Percentiles rank a stretch among this genome's conserved stretches.
Conservation (phyloP, 2,797 vertebrate species). For the Acanthurus lineatus region DNA sequence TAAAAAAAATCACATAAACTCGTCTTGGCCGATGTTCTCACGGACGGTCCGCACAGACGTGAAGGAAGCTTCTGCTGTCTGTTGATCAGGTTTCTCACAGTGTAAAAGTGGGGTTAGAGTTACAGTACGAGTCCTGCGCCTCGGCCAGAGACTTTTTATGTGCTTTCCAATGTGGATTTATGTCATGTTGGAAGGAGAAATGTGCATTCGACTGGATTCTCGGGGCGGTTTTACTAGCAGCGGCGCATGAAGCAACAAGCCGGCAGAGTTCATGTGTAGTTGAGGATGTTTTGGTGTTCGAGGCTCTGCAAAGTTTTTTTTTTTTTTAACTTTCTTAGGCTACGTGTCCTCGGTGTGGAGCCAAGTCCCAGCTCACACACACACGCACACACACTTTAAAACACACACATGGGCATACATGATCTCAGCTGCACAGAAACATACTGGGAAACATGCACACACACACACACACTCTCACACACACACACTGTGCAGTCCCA, state of each 20-base stretch:
- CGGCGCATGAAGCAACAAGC: slow-evolving; percentile 25
- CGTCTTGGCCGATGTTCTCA: background rate
- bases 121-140: slow-evolving; percentile 8
- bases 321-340: slow-evolving; percentile 63
- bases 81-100: slow-evolving; percentile 24
- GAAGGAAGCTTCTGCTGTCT: slow-evolving; percentile 7
- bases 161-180: slow-evolving; percentile 54
- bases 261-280: slow-evolving; percentile 48
- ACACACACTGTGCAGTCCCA: slow-evolving; percentile 70
- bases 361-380: slow-evolving; percentile 51
- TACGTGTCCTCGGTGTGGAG: slow-evolving; percentile 46
- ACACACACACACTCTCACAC: slow-evolving; percentile 21
- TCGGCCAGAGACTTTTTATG: slow-evolving; percentile 43
- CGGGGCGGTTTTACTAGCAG: slow-evolving; percentile 22
- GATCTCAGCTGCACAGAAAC: slow-evolving; percentile 55
- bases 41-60: background rate
- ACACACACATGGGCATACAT: slow-evolving; percentile 43
- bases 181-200: slow-evolving; percentile 45
- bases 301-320: slow-evolving; percentile 54
- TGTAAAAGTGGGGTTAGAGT: slow-evolving; percentile 28
- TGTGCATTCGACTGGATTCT: slow-evolving; percentile 18
- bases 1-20: too few relatives aligned
- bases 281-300: slow-evolving; percentile 60
- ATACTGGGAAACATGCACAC: slow-evolving; percentile 38
- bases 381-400: too few relatives aligned